Conservation (phyloP, 2,797 vertebrate genomes). For the Muscicapa striata region DNA sequence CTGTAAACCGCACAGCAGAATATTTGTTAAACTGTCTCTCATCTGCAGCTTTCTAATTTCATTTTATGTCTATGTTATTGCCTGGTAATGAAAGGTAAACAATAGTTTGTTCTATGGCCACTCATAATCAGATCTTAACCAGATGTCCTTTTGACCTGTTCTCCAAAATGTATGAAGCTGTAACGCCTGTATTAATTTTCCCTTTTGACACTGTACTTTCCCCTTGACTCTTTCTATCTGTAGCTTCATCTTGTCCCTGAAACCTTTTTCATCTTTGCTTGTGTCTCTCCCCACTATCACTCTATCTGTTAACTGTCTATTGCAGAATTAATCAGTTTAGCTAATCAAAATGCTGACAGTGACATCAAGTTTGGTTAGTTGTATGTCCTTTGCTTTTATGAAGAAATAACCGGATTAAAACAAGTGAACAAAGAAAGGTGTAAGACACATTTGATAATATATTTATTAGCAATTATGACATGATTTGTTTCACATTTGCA, state of each 20-base stretch:
- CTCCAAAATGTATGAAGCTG: neutral
- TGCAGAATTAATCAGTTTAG: slow-evolving; percentile 38
- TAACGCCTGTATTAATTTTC: neutral
- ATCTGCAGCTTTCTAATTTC: slow-evolving; percentile 26
- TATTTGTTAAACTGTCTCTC: slow-evolving; percentile 38
- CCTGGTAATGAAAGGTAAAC: slow-evolving; percentile 51
- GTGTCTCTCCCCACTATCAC: neutral
- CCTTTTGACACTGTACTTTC: slow-evolving; percentile 19
- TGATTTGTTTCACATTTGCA: neutral
- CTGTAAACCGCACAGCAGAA: neutral
- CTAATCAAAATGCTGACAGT: slow-evolving; percentile 42
- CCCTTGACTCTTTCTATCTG: neutral
- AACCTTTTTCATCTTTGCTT: slow-evolving; percentile 25
- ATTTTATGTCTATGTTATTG: slow-evolving; percentile 18
- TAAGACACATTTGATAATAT: neutral
- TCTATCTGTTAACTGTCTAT: neutral
- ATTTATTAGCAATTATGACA: neutral
- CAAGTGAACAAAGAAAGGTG: neutral
- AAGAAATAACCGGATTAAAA: slow-evolving; percentile 31
- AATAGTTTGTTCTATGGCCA: neutral
- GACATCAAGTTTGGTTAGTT: slow-evolving; percentile 24
- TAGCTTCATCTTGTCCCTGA: slow-evolving; percentile 4
- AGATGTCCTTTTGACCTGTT: slow-evolving; percentile 2
- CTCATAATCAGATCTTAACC: slow-evolving; percentile 15
- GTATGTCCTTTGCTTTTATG: neutral